A percentile compares a stretch with the other conserved stretches of the same genome.
Conservation (phyloP, 2,888 invertebrate species). For the Cantharis rustica region DNA sequence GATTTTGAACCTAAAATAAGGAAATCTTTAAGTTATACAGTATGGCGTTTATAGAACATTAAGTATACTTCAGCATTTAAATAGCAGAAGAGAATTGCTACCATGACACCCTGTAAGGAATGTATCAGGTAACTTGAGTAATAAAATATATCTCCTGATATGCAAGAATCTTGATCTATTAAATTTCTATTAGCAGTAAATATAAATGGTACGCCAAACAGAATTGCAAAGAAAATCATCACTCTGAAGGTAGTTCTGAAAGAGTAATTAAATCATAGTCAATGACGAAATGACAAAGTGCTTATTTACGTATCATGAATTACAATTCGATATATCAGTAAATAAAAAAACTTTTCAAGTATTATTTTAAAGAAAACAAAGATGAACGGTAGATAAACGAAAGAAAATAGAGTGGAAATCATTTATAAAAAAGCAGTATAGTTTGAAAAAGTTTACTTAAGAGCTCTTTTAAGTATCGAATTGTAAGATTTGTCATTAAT, state of each 20-base stretch:
- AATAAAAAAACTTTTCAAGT: neutral
- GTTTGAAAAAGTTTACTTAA: conserved; percentile 17
- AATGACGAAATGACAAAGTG: neutral
- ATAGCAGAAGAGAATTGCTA: conserved; percentile 70
- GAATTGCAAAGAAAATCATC: conserved; percentile 69
- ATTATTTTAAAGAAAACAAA: neutral
- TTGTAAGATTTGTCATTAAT: conserved; percentile 21
- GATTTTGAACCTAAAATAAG: neutral
- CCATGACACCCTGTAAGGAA: conserved; percentile 65
- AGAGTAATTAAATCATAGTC: conserved; percentile 22
- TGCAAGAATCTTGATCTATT: conserved; percentile 56
- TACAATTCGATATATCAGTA: neutral
- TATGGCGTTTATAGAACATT: neutral
- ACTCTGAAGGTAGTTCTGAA: conserved; percentile 67
- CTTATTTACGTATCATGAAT: neutral
- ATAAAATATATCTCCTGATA: conserved; percentile 63
- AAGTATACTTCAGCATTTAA: conserved; percentile 62
- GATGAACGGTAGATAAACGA: neutral
- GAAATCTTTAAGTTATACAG: neutral
- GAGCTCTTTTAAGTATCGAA: conserved; percentile 13
- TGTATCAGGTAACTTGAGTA: conserved; percentile 64
- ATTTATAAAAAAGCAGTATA: neutral
- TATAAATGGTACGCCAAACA: conserved; percentile 72
- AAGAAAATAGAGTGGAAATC: neutral
- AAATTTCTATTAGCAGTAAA: conserved; percentile 63